Evolutionary conservation across 2,797 vertebrate species (phyloP), one percentile per base, ranked within the genome.

Genomic region (Arctocebus calabarensis): DNA sequence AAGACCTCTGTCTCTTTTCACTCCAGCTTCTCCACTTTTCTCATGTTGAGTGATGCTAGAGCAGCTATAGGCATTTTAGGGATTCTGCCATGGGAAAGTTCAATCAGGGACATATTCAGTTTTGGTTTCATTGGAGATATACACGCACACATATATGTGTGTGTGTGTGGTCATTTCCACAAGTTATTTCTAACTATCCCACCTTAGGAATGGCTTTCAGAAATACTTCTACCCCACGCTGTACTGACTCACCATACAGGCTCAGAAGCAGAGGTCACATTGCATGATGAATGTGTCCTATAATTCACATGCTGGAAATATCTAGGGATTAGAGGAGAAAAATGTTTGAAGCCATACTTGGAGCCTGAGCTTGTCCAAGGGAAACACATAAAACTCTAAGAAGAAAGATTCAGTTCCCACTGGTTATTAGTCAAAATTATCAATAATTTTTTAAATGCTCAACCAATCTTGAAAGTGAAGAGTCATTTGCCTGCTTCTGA

Each of bases 371-470:
- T 75, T 81, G 73, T 92, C 25, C 37, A 14, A 34, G 57, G 27
- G 19, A 90, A 85, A 70, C n/a, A 59, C 27, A 13, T 70, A 75
- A 85, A 77, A 66, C 37, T 86, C 32, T 34, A 94, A 71, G 11
- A 20, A 20, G 52, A 19, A 43, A 68, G 52, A 74, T 45, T 89
- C 32, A 62, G 37, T 73, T 29, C 11, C n/a, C 68, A 71, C 5
- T 75, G 52, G 79, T 57, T 66, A 70, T 16, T 45, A n/a, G 19
- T 81, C 83, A 88, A 91, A 92, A 59, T 37, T 52, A 79, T 59
- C 61, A 83, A 64, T 77, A 91, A 5, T 32, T 93, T 93, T 84
- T 91, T 40, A 37, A 94, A 86, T 85, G 55, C 57, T 52, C 59
- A 91, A 84, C 64, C 84, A 90, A 87, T 57, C 43, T 68, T 45